A percentile compares a stretch with the other conserved stretches of the same genome.
Evolutionary conservation across 2,888 invertebrate species (phyloP).

Genomic region (Sialis fuliginosa): DNA sequence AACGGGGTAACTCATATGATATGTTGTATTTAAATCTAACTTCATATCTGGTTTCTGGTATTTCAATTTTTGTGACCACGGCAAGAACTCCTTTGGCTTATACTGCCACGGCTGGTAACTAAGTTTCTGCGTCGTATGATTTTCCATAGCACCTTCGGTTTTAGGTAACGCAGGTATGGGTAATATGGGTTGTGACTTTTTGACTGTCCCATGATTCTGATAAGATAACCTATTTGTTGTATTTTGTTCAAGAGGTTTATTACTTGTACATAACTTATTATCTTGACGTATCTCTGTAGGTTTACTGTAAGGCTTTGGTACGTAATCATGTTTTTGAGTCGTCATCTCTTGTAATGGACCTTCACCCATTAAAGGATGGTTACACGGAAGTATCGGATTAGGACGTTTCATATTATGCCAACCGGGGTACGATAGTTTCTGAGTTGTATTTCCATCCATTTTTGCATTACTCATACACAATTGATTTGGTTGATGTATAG

Average conservation of each 20-base stretch:
- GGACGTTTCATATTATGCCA: slow-evolving; percentile 34
- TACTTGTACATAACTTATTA: slow-evolving; percentile 20
- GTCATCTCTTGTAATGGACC: slow-evolving; percentile 55
- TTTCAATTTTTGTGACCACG: slow-evolving; percentile 24
- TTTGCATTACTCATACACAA: slow-evolving; percentile 26
- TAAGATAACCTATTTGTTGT: slow-evolving; percentile 40
- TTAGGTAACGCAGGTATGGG: slow-evolving; percentile 17
- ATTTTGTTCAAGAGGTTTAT: slow-evolving; percentile 26
- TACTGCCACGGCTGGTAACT: slow-evolving; percentile 29
- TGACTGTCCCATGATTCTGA: slow-evolving; percentile 24
- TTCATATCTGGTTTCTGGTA: slow-evolving; percentile 25
- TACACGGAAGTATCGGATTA: slow-evolving; percentile 36
- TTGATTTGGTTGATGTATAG: slow-evolving; percentile 22
- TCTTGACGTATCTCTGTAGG: slow-evolving; percentile 24
- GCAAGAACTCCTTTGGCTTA: slow-evolving; percentile 21
- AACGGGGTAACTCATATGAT: slow-evolving; percentile 39
- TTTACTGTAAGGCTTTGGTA: slow-evolving; percentile 37
- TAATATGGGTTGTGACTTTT: slow-evolving; percentile 18
- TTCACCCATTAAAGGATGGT: slow-evolving; percentile 41
- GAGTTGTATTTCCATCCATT: slow-evolving; percentile 32
- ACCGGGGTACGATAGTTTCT: slow-evolving; percentile 35
- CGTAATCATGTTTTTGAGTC: slow-evolving; percentile 55
- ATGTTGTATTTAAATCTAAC: slow-evolving; percentile 39
- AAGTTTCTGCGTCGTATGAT: slow-evolving; percentile 17
- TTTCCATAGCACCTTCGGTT: slow-evolving; percentile 14